Evolutionary conservation across 2,797 vertebrate genomes (phyloP), one percentile per base, ranked within the genome.

Genomic region (Syngnathus rostellatus): DNA sequence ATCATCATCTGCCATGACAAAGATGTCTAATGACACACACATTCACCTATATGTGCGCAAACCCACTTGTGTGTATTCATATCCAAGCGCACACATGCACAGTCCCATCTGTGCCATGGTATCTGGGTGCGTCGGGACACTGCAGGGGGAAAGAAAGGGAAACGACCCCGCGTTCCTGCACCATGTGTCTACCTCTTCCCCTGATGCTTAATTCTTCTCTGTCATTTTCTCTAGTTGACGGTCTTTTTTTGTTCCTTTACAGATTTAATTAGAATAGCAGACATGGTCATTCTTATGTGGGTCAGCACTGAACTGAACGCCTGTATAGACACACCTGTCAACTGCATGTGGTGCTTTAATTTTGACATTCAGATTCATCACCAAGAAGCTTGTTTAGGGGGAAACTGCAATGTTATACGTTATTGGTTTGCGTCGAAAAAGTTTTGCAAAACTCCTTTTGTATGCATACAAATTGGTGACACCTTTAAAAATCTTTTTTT

Each of bases 1-100:
- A 91, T 91, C 90, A 91, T 91, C 90, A 87, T 89, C 86, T 87
- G 84, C 87, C 81, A 86, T 90, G 89, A 91, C 90, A 90, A 90
- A 91, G 88, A 91, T 88, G 88, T 90, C 90, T 91, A 90, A 90
- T 90, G 88, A 85, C 84, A 86, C 88, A 89, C 86, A 85, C 86
- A 75, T 72, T 61, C 66, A 76, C 71, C 65, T 48, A 67, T 48
- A 60, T 43, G 39, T 67, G 76, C 68, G 71, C 70, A 76, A 61
- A 70, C 72, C 12, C 21, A 57, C 54, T 31, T 2, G 16, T 21
- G 37, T 7, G 14, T 6, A 14, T 8, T 12, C 23, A 25, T 23
- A 54, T 5, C 10, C 23, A 38, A 37, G 14, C 25, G 12, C 54
- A 38, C 55, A 73, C 72, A 76, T 53, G 16, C 77, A 81, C 79